Evolutionary conservation across 2,797 vertebrate genomes (phyloP).

Genomic region (Neosilurus hyrtlii): DNA sequence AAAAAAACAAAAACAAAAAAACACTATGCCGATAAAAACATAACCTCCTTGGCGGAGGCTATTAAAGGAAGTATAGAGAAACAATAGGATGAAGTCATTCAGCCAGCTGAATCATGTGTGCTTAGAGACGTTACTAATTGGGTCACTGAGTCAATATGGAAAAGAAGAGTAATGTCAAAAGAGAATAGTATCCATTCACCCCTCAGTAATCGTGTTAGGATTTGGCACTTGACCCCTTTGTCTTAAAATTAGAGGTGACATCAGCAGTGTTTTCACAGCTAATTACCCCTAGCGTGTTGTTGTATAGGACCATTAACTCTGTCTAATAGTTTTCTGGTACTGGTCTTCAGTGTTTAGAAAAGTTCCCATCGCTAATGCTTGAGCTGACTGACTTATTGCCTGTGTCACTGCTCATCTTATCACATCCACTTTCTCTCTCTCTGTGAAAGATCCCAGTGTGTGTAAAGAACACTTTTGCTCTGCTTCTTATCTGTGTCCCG

Average conservation of each 20-base stretch:
- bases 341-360: neutral
- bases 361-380: neutral
- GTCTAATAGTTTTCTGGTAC: neutral
- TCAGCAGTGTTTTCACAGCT: constrained; percentile 15
- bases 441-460: constrained; percentile 23
- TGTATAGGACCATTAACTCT: constrained; percentile 24
- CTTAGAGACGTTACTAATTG: constrained; percentile 28
- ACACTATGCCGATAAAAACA: too few relatives aligned
- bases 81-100: too few relatives aligned
- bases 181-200: constrained; percentile 16
- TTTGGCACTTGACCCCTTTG: constrained; percentile 19
- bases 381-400: constrained; percentile 25
- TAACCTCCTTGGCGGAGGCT: too few relatives aligned
- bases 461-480: constrained; percentile 10
- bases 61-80: neutral
- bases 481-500: constrained; percentile 38
- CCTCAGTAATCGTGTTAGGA: neutral
- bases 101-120: neutral
- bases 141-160: constrained; percentile 16
- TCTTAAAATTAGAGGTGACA: constrained; percentile 25
- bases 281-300: constrained; percentile 11
- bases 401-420: constrained; percentile 33
- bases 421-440: constrained; percentile 22
- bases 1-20: too few relatives aligned
- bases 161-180: neutral